Evolutionary conservation across 2,888 invertebrate genomes (phyloP), one percentile per base, ranked within the genome.

Genomic region (Chydorus sphaericus): DNA sequence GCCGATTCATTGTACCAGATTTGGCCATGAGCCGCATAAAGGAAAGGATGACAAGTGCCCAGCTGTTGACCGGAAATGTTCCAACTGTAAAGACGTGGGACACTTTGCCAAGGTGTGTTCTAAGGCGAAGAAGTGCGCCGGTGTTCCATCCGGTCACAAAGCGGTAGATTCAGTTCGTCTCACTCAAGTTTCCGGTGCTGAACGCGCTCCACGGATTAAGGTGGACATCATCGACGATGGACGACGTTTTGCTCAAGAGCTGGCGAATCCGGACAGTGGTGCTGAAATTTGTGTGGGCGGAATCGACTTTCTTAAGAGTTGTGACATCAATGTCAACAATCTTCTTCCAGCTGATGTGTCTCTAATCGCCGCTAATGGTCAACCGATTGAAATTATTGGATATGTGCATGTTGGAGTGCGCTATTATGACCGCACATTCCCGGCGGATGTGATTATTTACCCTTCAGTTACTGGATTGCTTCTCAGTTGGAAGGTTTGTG

Each of bases 221-320:
- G 14, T 50, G 7, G 29, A 5, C 5, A 50, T 50, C 16, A 4
- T 14, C 11, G 29, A 18, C n/a, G 11, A 23, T 4, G 31, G 52
- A 16, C 23, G 20, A 11, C 33, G 11, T 2, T 23, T 33, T n/a
- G 11, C n/a, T 20, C 14, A 11, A 14, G 31, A 5, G n/a, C 23
- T 4, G 11, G 50, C 52, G 10, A 50, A 29, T 29, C 50, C 50
- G 6, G 50, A 50, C 30, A 50, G 30, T 16, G 50, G 50, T 20
- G 50, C 50, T 14, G 50, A 50, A 30, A 30, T 16, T n/a, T 20
- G 29, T 14, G 31, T 50, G 11, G 36, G 5, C n/a, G 18, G 50
- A 4, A 4, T 50, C 6, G 30, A 11, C 11, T 20, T 50, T 30
- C 50, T 50, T 6, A 23, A 30, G n/a, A 11, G 18, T 3, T 7